phyloP scores from a whole-genome alignment of 2,797 vertebrate species.

The Hippocampus kuda region DNA sequence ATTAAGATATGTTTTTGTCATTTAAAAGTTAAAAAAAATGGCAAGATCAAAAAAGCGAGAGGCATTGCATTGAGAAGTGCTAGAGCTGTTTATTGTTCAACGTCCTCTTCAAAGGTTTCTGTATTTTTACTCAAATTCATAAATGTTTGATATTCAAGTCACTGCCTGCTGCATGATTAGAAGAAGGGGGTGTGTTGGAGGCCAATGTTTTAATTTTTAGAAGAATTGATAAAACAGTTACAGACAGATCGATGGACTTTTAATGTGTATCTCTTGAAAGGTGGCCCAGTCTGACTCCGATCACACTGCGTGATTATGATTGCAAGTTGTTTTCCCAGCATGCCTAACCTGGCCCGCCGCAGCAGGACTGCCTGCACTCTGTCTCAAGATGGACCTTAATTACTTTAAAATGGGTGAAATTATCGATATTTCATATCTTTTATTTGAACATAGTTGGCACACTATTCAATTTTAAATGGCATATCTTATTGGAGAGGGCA shows the following conservation, averaged over 20 bases:
- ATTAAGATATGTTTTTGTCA: constrained; percentile 16
- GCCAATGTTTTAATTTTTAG: constrained; percentile 62
- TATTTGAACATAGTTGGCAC: not conserved
- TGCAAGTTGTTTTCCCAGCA: constrained; percentile 27
- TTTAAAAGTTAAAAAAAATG: constrained; percentile 26
- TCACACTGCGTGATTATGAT: constrained; percentile 45
- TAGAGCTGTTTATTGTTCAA: constrained; percentile 50
- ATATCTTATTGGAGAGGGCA: not conserved
- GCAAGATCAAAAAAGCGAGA: constrained; percentile 4
- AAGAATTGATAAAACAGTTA: constrained; percentile 67
- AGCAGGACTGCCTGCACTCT: not conserved
- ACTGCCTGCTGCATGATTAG: constrained; percentile 38
- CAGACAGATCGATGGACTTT: constrained; percentile 59
- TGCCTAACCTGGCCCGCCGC: not conserved
- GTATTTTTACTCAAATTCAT: constrained; percentile 6
- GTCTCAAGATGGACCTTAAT: not conserved
- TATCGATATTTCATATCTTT: not conserved
- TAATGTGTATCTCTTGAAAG: constrained; percentile 51
- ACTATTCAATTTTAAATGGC: not conserved
- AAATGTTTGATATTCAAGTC: constrained; percentile 51
- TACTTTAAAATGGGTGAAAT: not conserved
- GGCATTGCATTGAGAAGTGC: constrained; percentile 22
- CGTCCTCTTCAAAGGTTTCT: constrained; percentile 16
- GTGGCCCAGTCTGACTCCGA: constrained; percentile 31
- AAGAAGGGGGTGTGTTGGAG: constrained; percentile 38